Evolutionary conservation across 2,113 vertebrate genomes (phyloP).

Genomic region (Apodemus sylvaticus): DNA sequence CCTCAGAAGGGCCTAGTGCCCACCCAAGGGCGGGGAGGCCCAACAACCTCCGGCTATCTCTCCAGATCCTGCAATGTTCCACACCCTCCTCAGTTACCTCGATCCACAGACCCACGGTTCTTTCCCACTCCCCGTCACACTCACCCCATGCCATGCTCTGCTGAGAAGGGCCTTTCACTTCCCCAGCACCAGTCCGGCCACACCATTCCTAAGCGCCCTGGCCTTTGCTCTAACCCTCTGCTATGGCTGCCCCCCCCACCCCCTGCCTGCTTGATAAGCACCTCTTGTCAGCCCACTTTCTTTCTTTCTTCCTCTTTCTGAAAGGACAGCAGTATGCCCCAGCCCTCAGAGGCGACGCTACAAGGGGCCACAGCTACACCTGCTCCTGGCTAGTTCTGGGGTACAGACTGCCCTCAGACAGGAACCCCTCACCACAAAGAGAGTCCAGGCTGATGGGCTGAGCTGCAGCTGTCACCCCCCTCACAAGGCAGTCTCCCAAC

Average conservation of each 20-base stretch:
- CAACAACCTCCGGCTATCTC: background rate
- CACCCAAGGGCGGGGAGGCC: background rate
- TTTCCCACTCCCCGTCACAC: too few species aligned
- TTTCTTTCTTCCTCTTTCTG: background rate
- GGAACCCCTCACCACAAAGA: background rate
- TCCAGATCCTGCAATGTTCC: background rate
- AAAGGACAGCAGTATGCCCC: rapidly evolving
- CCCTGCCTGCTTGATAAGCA: rapidly evolving
- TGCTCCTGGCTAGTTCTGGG: background rate
- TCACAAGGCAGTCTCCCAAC: background rate
- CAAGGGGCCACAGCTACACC: background rate
- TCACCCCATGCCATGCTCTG: background rate
- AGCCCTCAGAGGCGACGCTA: background rate
- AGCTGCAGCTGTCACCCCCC: background rate
- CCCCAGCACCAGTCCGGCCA: background rate
- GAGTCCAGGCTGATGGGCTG: background rate
- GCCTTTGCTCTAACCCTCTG: background rate
- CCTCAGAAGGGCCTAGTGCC: background rate
- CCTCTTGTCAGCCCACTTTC: background rate
- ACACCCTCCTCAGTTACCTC: background rate
- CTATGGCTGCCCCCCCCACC: background rate
- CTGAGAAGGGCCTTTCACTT: background rate
- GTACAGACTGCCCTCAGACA: background rate
- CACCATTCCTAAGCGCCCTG: too few species aligned
- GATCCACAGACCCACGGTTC: background rate